Evolutionary conservation across 2,888 invertebrate genomes (phyloP), one percentile per base, ranked within the genome.

Genomic region (Cerceris ruficornis): DNA sequence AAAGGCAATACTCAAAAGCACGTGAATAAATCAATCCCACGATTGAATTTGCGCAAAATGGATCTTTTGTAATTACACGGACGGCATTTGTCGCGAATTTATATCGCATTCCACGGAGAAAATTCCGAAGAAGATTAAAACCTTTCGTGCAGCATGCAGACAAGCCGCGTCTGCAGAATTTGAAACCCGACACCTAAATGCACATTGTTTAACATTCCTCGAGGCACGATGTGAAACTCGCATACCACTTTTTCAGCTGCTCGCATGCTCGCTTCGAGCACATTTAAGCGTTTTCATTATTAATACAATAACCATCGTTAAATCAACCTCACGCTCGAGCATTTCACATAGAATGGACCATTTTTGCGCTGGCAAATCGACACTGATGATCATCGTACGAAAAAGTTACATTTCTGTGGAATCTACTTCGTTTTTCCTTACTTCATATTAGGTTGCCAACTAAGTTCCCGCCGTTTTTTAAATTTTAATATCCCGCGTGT

Each of bases 201-300:
- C 66, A 58, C 55, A 69, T 77, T 74, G 66, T 74, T 69, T 69
- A 74, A 65, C 73, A 74, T 77, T 77, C 73, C 69, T 50, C 46
- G 11, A 46, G 46, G 46, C 1, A 46, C 69, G 59, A 42, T 46
- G 57, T 65, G 65, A 50, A 75, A 75, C 59, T 41, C 68, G 57
- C 61, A 62, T 69, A 62, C 39, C 50, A 46, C 58, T 62, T 58
- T n/a, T 59, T 58, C 57, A 62, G 61, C 68, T 62, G 62, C 73
- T 55, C 28, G 66, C n/a, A 50, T n/a, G n/a, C 50, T n/a, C 6
- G n/a, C 50, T 11, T 50, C n/a, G 6, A 46, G 46, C 46, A 6
- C 11, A 11, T 46, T 46, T 11, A 50, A n/a, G n/a, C n/a, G 2
- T 28, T 28, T 28, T 28, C 28, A 50, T 50, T 50, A 50, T 50